Conservation (phyloP, 2,797 vertebrate species). For the Sebastolobus altivelis region DNA sequence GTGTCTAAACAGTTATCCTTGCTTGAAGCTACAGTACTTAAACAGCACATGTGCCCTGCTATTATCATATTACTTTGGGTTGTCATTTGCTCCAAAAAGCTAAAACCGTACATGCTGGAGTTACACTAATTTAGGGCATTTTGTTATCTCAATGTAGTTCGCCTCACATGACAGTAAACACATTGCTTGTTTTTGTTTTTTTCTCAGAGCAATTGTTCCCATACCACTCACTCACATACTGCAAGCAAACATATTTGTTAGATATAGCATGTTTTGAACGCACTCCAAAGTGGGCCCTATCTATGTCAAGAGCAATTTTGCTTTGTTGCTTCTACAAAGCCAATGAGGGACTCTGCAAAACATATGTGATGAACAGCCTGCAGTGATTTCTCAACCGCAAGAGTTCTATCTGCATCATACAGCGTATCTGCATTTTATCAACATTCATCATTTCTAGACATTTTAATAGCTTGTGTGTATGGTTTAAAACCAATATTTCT, state of each 20-base stretch:
- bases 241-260: constrained; percentile 57
- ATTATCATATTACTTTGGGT: constrained; percentile 59
- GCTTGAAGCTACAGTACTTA: constrained; percentile 45
- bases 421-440: constrained; percentile 17
- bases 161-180: constrained; percentile 43
- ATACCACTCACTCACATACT: constrained; percentile 31
- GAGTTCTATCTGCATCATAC: constrained; percentile 2
- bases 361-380: constrained; percentile 58
- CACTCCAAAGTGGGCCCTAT: constrained; percentile 49
- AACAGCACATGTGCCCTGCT: constrained; percentile 50
- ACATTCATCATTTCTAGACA: neutral
- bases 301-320: constrained; percentile 64
- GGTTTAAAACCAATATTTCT: constrained; percentile 4
- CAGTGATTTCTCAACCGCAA: constrained; percentile 26
- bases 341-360: constrained; percentile 58
- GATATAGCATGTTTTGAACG: constrained; percentile 54
- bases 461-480: constrained; percentile 18
- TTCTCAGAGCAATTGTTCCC: constrained; percentile 56
- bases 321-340: constrained; percentile 54
- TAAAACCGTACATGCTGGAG: constrained; percentile 24
- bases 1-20: constrained; percentile 52
- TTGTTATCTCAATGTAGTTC: constrained; percentile 19
- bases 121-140: constrained; percentile 38
- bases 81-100: constrained; percentile 44
- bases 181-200: constrained; percentile 16